Evolutionary conservation across 1,140 invertebrate species (phyloP).

Genomic region (Myzus persicae): DNA sequence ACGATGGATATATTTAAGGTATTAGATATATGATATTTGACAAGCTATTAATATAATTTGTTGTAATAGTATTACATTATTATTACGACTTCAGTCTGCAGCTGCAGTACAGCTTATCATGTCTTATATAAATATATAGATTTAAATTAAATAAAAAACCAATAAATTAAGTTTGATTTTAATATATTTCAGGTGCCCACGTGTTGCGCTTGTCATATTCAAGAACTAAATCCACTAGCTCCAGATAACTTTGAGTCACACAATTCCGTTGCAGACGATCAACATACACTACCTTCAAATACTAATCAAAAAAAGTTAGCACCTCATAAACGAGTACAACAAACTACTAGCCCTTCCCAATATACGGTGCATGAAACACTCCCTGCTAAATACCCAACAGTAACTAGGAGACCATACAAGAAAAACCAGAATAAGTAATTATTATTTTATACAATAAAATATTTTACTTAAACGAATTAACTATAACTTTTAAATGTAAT

Average conservation of each 20-base stretch:
- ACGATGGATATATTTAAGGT: conserved; percentile 89
- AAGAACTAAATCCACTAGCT: conserved; percentile 64
- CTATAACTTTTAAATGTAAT: background rate
- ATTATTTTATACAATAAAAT: conserved; percentile 16
- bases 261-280: conserved; percentile 20
- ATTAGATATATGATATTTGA: too few species aligned
- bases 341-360: conserved; percentile 27
- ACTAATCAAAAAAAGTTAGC: conserved; percentile 33
- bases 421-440: conserved; percentile 56
- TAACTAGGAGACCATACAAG: conserved; percentile 49
- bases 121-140: background rate
- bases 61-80: background rate
- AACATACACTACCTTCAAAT: conserved; percentile 18
- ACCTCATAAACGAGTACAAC: conserved; percentile 28
- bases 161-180: background rate
- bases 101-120: background rate
- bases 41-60: too few species aligned
- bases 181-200: conserved; percentile 72
- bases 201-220: conserved; percentile 84
- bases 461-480: background rate
- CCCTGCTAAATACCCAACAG: conserved; percentile 19
- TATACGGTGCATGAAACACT: conserved; percentile 29
- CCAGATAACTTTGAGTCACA: conserved; percentile 41
- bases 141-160: background rate
- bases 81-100: background rate